Evolutionary conservation across 2,888 invertebrate species (phyloP), one percentile per base, ranked within the genome.

Genomic region (Euproctis similis): DNA sequence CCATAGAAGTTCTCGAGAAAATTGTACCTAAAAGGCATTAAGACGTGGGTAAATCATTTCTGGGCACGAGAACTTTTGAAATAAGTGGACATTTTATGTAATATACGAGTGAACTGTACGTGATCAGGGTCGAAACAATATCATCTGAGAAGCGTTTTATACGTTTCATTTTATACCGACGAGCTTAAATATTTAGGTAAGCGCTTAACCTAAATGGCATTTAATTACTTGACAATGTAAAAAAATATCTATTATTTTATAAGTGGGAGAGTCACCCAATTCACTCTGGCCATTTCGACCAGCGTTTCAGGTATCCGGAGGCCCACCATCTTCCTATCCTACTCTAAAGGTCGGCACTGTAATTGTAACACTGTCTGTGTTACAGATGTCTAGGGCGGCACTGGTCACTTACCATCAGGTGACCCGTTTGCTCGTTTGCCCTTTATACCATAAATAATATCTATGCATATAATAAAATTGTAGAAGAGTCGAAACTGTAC

Each of bases 41-140:
- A 37, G 29, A 30, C 12, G 28, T 36, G 42, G 36, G 44, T 59
- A 56, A 59, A 65, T 66, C 59, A 59, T 43, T 46, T 46, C 24
- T 24, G 16, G 31, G 36, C 42, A 49, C 41, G 39, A 29, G 39
- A 36, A 40, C 39, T 45, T 42, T 24, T 21, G 24, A 28, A 46
- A 42, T 35, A 32, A 43, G 43, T 44, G 53, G 44, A 51, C 48
- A 45, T 39, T 48, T 43, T 39, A 42, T 37, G 33, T 53, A 36
- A 44, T 42, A 39, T 36, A 47, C 30, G 41, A 29, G 22, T 26
- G 21, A 28, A 24, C 30, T 29, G 23, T 41, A 44, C 46, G 46
- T 46, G 44, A 43, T 37, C 32, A 26, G 41, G 32, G 10, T 39
- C 6, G 10, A 13, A 42, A 33, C 11, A 16, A 30, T 28, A 11